Evolutionary conservation across 2,888 invertebrate species (phyloP).

Genomic region (Mamestra brassicae): DNA sequence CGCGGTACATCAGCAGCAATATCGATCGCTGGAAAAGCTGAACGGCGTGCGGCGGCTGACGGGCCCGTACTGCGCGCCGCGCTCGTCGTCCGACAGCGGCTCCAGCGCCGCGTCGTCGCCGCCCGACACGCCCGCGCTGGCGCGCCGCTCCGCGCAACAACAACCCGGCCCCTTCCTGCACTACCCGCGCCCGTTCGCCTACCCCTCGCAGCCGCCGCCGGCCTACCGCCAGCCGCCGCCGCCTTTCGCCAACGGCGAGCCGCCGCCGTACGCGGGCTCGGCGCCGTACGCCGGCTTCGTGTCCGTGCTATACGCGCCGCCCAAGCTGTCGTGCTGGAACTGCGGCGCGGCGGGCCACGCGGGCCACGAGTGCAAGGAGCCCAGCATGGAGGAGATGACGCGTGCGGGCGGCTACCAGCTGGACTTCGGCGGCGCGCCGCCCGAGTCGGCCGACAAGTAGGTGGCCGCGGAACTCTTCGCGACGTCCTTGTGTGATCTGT

Average conservation of each 20-base stretch:
- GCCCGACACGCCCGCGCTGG: slow-evolving; percentile 83
- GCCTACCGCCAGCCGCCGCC: slow-evolving; percentile 85
- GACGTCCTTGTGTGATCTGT: slow-evolving; percentile 58
- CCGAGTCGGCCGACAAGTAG: slow-evolving; percentile 86
- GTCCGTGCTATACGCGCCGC: slow-evolving; percentile 90
- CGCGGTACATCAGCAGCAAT: slow-evolving; percentile 86
- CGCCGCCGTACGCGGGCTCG: slow-evolving; percentile 85
- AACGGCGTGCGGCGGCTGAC: slow-evolving; percentile 89
- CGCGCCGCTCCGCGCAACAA: slow-evolving; percentile 70
- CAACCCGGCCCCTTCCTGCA: slow-evolving; percentile 80
- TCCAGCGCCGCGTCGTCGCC: slow-evolving; percentile 85
- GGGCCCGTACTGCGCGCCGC: slow-evolving; percentile 78
- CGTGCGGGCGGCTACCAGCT: slow-evolving; percentile 93
- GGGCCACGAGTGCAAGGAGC: slow-evolving; percentile 97
- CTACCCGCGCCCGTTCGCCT: slow-evolving; percentile 84
- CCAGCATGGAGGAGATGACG: slow-evolving; percentile 98
- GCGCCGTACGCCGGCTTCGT: slow-evolving; percentile 86
- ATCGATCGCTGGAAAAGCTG: slow-evolving; percentile 91
- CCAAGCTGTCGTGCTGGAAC: slow-evolving; percentile 96
- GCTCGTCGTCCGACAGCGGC: slow-evolving; percentile 87
- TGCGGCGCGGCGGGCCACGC: slow-evolving; percentile 96
- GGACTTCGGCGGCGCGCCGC: slow-evolving; percentile 91
- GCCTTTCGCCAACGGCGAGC: slow-evolving; percentile 88
- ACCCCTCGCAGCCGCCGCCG: slow-evolving; percentile 84
- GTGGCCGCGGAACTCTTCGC: slow-evolving; percentile 40